These are phyloP conservation scores for Delphinus delphis DNA, from an alignment of 2,113 vertebrate species.

Conservation along the genomic window DNA sequence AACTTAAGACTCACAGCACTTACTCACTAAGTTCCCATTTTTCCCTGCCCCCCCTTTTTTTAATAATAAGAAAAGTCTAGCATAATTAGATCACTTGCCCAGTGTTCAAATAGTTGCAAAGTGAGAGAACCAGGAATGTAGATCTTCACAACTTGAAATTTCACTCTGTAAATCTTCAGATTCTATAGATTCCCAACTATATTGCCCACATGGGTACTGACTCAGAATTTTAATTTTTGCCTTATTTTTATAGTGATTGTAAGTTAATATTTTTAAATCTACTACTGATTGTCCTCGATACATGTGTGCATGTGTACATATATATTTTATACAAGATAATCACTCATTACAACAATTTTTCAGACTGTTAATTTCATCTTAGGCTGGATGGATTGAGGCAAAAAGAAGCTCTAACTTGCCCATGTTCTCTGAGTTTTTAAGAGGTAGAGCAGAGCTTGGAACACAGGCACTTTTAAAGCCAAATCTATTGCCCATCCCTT, in stretches of 20 bases:
- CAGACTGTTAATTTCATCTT: neutral
- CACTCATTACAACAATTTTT: neutral
- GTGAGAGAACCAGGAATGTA: neutral
- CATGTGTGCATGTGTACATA: accelerated
- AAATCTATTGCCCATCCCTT: neutral
- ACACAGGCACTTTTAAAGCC: neutral
- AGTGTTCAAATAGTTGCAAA: neutral
- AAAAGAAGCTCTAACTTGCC: neutral
- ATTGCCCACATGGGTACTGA: neutral
- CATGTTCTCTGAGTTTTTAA: neutral
- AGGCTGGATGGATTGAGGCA: neutral
- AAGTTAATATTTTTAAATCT: neutral
- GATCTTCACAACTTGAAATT: neutral
- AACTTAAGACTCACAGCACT: neutral
- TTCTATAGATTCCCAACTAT: neutral
- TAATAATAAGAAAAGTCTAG: neutral
- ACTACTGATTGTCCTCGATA: neutral
- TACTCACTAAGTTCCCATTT: neutral
- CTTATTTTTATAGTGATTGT: neutral
- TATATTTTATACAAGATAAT: neutral
- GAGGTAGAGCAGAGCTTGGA: neutral
- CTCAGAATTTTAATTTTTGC: neutral
- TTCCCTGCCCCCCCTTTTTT: accelerated
- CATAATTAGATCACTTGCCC: neutral
- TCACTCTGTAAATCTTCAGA: neutral